Evolutionary conservation across 2,113 vertebrate species (phyloP), one percentile per base, ranked within the genome.

Genomic region (Carollia perspicillata): DNA sequence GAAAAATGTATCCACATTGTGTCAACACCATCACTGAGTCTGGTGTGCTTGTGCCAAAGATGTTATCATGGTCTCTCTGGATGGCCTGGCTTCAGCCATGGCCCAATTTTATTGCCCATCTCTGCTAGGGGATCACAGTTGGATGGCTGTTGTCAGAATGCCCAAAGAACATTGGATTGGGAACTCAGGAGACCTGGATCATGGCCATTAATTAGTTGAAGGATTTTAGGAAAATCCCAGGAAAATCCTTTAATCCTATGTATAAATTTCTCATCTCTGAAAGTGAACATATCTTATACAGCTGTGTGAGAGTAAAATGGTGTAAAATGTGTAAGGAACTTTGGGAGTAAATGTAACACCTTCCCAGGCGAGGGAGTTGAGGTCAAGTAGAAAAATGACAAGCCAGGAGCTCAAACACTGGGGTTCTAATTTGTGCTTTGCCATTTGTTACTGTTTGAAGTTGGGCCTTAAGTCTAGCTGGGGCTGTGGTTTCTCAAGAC

Each of bases 171-270:
- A 42, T 65, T 89, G 11, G 75, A 18, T 13, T 58, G 55, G 68
- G 63, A 65, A 30, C 13, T 79, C 44, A 89, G 72, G 74, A 93
- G 75, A 85, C 17, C 53, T 89, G 69, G 18, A 86, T 77, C 44
- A 23, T 42, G 51, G 63, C 68, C 86, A 40, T 90, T 96, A 92
- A 53, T 90, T 93, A 90, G 80, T 49, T 80, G 58, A 78, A 96
- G 65, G 71, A 89, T 55, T 91, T 95, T 53, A 74, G 37, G 30
- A 42, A 92, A 95, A 91, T 89, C 66, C 28, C 65, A 72, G 42
- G 30, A 42, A 92, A 95, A 90, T 85, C 66, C 22, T 58, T 90
- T 87, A 80, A 90, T 74, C 66, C 65, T 80, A 13, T 93, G 10
- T 71, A 66, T 87, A 65, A 58, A 80, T 80, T 79, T 94, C 44